Conservation (phyloP, 2,113 vertebrate species). For the Ammodytes marinus region DNA sequence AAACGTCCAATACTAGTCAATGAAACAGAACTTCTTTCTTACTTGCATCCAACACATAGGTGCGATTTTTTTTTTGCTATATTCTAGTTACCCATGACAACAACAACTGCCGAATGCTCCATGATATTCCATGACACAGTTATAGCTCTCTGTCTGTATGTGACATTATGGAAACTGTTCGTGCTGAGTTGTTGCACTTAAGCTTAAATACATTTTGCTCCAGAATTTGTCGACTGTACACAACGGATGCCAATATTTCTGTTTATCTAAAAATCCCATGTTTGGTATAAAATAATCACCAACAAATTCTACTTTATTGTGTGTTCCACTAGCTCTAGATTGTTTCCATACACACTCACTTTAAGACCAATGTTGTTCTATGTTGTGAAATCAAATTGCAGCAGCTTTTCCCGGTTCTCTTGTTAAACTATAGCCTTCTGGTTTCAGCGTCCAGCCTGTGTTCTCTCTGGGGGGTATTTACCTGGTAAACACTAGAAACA, state of each 20-base stretch:
- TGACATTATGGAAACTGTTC: slow-evolving; percentile 71
- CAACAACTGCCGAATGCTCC: slow-evolving; percentile 52
- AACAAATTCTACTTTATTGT: slow-evolving; percentile 2
- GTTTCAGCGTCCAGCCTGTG: slow-evolving; percentile 75
- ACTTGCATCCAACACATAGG: slow-evolving; percentile 30
- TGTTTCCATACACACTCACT: slow-evolving; percentile 47
- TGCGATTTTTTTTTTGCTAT: slow-evolving; percentile 30
- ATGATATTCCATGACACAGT: slow-evolving; percentile 61
- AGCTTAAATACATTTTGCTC: slow-evolving; percentile 40
- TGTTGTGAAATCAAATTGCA: slow-evolving; percentile 64
- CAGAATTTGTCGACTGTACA: slow-evolving; percentile 13
- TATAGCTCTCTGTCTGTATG: slow-evolving; percentile 38
- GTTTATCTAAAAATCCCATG: slow-evolving; percentile 48
- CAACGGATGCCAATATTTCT: slow-evolving; percentile 15
- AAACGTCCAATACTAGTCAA: slow-evolving; percentile 15
- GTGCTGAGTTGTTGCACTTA: slow-evolving; percentile 43
- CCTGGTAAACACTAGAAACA: slow-evolving; percentile 79
- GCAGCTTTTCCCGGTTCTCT: slow-evolving; percentile 32
- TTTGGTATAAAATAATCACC: slow-evolving; percentile 13
- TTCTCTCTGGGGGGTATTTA: slow-evolving; percentile 72
- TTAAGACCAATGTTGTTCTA: slow-evolving; percentile 32
- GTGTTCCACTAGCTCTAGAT: slow-evolving; percentile 47
- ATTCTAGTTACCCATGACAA: slow-evolving; percentile 48
- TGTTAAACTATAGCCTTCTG: slow-evolving; percentile 59
- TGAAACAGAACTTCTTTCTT: slow-evolving; percentile 5